Conservation (phyloP, 2,888 invertebrate species). For the Synanthedon tipuliformis region DNA sequence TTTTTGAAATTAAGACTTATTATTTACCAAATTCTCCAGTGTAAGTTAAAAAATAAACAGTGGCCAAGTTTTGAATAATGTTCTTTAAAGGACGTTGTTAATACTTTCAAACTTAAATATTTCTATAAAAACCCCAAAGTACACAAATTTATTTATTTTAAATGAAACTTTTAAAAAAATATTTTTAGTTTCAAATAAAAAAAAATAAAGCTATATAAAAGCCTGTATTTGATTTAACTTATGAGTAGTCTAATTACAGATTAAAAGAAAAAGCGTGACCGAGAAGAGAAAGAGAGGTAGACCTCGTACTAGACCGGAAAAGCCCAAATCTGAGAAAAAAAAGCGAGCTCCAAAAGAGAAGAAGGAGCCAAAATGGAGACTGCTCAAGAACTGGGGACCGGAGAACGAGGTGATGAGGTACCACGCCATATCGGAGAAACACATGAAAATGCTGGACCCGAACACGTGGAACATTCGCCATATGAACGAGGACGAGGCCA, state of each 20-base stretch:
- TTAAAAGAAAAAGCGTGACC: slow-evolving; percentile 9
- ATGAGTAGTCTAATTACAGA: slow-evolving; percentile 4
- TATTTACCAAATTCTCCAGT: no score
- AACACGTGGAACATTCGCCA: slow-evolving; percentile 37
- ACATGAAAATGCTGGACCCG: slow-evolving; percentile 26
- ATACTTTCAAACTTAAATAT: no score
- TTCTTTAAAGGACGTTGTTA: no score
- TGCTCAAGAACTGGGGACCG: neutral
- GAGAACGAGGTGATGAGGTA: slow-evolving; percentile 2
- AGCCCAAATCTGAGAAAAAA: neutral
- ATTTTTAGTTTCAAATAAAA: no score
- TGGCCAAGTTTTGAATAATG: no score
- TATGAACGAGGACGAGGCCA: slow-evolving; percentile 45
- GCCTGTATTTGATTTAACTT: no score
- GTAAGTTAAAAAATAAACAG: no score
- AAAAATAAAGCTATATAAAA: no score
- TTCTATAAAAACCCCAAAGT: no score
- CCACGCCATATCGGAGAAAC: slow-evolving; percentile 3
- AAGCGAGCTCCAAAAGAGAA: neutral
- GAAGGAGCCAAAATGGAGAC: neutral
- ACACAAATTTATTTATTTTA: no score
- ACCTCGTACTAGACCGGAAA: slow-evolving; percentile 2
- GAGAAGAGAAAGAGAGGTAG: slow-evolving; percentile 6
- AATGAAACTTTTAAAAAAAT: no score
- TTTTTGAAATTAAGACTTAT: no score